Percentiles rank a stretch among this genome's conserved stretches.
These are phyloP conservation scores for Ochotona princeps DNA, from an alignment of 2,113 vertebrate genomes.

Conservation along the genomic window DNA sequence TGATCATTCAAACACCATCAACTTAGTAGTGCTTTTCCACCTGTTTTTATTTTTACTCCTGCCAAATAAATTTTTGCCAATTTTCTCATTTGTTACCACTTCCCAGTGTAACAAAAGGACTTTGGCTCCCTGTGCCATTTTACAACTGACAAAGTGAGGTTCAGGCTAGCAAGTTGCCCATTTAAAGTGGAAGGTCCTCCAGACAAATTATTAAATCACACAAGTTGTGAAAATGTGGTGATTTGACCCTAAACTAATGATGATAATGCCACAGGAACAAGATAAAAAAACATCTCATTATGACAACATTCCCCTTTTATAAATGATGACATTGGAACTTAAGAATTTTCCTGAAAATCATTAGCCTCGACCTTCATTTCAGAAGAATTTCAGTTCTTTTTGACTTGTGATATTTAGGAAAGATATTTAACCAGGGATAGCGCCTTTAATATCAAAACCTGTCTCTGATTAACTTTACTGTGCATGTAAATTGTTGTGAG, in stretches of 20 bases:
- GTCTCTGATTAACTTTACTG: constrained; percentile 41
- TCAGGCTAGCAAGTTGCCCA: background rate
- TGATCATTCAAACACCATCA: background rate
- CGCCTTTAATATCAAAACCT: constrained; percentile 27
- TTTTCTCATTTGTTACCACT: background rate
- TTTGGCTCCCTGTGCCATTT: background rate
- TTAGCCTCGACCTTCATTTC: background rate
- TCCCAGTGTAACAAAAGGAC: background rate
- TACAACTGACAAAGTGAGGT: background rate
- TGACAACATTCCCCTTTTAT: background rate
- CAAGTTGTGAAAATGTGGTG: background rate
- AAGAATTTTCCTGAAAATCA: constrained; percentile 17
- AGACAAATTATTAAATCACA: background rate
- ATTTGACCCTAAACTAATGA: background rate
- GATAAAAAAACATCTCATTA: background rate
- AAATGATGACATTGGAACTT: background rate
- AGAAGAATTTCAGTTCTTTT: constrained; percentile 32
- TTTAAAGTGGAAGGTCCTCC: background rate
- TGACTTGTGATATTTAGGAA: constrained; percentile 33
- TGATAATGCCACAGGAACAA: background rate
- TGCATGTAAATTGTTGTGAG: background rate
- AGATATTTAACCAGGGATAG: background rate
- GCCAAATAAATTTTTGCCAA: background rate
- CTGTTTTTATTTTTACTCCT: background rate
- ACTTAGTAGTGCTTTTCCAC: background rate